Conservation (phyloP, 1,140 invertebrate species). For the Pararge aegeria region DNA sequence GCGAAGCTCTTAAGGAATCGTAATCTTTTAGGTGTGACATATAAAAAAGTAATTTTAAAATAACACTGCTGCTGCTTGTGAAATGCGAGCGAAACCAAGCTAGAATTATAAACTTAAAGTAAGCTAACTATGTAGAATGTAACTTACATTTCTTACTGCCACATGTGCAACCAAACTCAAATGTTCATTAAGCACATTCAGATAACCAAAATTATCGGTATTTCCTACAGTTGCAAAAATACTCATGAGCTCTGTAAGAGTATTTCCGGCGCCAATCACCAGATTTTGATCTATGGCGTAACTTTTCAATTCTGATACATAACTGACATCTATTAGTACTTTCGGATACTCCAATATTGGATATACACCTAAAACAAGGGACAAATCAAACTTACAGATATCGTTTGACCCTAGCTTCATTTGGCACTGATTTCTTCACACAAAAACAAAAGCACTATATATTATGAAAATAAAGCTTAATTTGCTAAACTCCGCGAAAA, state of each 20-base stretch:
- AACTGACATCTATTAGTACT: constrained; percentile 86
- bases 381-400: not conserved
- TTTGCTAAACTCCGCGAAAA: too few relatives aligned
- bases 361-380: constrained; percentile 81
- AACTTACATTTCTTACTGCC: constrained; percentile 83
- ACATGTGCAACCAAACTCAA: constrained; percentile 85
- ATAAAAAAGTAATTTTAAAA: too few relatives aligned
- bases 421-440: too few relatives aligned
- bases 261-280: constrained; percentile 82
- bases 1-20: too few relatives aligned
- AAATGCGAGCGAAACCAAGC: too few relatives aligned
- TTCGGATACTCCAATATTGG: constrained; percentile 82
- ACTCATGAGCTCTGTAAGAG: constrained; percentile 82
- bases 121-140: constrained; percentile 74
- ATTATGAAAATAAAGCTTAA: too few relatives aligned
- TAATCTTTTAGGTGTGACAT: too few relatives aligned
- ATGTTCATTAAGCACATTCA: constrained; percentile 68
- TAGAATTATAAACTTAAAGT: constrained; percentile 57
- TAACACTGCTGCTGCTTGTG: too few relatives aligned
- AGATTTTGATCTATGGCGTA: constrained; percentile 76
- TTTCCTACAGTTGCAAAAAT: constrained; percentile 79
- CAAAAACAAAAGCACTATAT: too few relatives aligned
- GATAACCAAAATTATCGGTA: constrained; percentile 64
- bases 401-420: too few relatives aligned
- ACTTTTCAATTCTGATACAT: constrained; percentile 82